Conservation (phyloP, 2,113 vertebrate species). For the Theropithecus gelada region DNA sequence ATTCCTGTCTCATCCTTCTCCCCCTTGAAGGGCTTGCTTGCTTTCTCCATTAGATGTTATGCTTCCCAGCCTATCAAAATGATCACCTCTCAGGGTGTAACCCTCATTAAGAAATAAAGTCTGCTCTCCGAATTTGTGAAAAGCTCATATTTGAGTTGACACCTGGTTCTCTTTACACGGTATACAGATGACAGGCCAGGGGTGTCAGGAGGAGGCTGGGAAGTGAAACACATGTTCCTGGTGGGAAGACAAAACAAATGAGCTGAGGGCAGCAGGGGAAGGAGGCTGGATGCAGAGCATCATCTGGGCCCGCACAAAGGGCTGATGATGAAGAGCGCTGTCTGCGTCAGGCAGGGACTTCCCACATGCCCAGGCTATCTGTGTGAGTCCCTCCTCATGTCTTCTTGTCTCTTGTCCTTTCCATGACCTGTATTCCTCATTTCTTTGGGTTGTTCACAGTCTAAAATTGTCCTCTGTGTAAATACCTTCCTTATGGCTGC, state of each 20-base stretch:
- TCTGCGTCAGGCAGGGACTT: fast-evolving
- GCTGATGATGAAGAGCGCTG: neutral
- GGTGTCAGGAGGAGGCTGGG: neutral
- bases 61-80: too few relatives aligned
- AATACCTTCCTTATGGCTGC: neutral
- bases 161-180: neutral
- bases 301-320: neutral
- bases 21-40: too few relatives aligned
- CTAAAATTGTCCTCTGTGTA: neutral
- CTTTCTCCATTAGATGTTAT: too few relatives aligned
- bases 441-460: neutral
- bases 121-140: too few relatives aligned
- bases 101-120: too few relatives aligned
- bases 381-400: neutral
- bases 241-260: neutral
- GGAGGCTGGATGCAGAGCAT: too few relatives aligned
- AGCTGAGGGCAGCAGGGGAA: fast-evolving
- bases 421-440: neutral
- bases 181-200: neutral
- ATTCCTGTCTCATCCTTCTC: too few relatives aligned
- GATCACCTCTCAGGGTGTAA: too few relatives aligned
- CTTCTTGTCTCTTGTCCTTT: neutral
- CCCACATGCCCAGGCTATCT: neutral
- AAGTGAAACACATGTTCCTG: neutral
- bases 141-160: too few relatives aligned